Evolutionary conservation across 2,888 invertebrate genomes (phyloP).

Genomic region (Hydriomena furcata): DNA sequence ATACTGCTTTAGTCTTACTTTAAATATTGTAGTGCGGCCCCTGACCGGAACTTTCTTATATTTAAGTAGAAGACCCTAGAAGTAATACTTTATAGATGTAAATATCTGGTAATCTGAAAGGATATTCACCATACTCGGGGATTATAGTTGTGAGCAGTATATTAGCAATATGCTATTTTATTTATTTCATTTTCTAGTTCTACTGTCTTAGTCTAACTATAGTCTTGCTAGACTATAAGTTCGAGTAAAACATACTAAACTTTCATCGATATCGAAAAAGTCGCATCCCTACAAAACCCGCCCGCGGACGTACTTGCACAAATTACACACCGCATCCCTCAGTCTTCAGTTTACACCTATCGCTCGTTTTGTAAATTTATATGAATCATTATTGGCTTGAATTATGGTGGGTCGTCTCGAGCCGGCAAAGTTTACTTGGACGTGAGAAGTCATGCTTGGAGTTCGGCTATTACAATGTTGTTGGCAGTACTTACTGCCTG

Average conservation of each 20-base stretch:
- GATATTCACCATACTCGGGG: too few species aligned
- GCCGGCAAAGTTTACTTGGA: slow-evolving; percentile 45
- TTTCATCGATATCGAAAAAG: slow-evolving; percentile 38
- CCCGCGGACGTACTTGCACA: slow-evolving; percentile 60
- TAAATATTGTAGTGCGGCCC: too few species aligned
- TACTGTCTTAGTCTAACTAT: too few species aligned
- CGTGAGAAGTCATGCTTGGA: slow-evolving; percentile 47
- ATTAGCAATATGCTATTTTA: too few species aligned
- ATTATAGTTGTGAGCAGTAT: too few species aligned
- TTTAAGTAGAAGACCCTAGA: too few species aligned
- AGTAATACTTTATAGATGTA: too few species aligned
- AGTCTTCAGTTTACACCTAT: slow-evolving; percentile 71
- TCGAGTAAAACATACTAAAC: slow-evolving; percentile 13
- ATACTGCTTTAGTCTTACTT: too few species aligned
- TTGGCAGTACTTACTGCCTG: slow-evolving; percentile 37
- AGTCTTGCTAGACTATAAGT: too few species aligned
- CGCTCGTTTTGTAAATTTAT: slow-evolving; percentile 71
- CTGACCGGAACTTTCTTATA: too few species aligned
- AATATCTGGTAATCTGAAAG: too few species aligned
- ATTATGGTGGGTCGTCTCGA: slow-evolving; percentile 63
- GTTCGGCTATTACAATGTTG: slow-evolving; percentile 29
- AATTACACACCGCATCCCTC: slow-evolving; percentile 65
- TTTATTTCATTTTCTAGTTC: too few species aligned
- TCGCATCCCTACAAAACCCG: slow-evolving; percentile 50
- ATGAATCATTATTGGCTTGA: slow-evolving; percentile 71